Percentiles rank a stretch among this genome's conserved stretches.
Conservation (phyloP, 2,797 vertebrate species). For the Cephalopachus bancanus region DNA sequence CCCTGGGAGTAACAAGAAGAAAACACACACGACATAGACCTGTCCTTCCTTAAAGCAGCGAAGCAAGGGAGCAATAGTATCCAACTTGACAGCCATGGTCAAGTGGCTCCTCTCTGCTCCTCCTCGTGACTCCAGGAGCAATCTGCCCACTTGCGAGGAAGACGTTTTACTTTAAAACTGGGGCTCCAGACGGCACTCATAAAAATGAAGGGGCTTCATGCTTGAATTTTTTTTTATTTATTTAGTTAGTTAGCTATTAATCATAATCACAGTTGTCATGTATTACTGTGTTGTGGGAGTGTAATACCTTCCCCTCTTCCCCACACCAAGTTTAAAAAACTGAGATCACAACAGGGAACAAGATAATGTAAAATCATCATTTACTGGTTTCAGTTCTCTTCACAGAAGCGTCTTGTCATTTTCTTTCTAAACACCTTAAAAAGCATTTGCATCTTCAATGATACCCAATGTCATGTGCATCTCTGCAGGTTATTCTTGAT, state of each 20-base stretch:
- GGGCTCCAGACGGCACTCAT: background rate
- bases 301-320: background rate
- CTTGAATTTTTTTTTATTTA: background rate
- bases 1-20: background rate
- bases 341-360: background rate
- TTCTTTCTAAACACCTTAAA: slow-evolving; percentile 75
- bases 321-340: background rate
- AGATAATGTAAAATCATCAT: background rate
- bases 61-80: background rate
- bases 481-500: slow-evolving; percentile 78
- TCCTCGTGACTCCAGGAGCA: background rate
- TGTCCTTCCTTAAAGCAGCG: background rate
- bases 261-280: slow-evolving; percentile 30
- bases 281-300: background rate
- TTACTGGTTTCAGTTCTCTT: slow-evolving; percentile 17
- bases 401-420: slow-evolving; percentile 70
- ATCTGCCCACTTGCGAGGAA: background rate
- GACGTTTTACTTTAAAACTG: slow-evolving; percentile 38
- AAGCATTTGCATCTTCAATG: slow-evolving; percentile 81
- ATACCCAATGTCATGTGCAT: slow-evolving; percentile 76
- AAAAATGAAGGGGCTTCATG: background rate
- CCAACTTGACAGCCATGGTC: background rate
- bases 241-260: background rate
- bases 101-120: background rate
- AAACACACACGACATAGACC: background rate